These are phyloP conservation scores for Aphrophora alni DNA, from an alignment of 2,888 invertebrate genomes.

Conservation along the genomic window DNA sequence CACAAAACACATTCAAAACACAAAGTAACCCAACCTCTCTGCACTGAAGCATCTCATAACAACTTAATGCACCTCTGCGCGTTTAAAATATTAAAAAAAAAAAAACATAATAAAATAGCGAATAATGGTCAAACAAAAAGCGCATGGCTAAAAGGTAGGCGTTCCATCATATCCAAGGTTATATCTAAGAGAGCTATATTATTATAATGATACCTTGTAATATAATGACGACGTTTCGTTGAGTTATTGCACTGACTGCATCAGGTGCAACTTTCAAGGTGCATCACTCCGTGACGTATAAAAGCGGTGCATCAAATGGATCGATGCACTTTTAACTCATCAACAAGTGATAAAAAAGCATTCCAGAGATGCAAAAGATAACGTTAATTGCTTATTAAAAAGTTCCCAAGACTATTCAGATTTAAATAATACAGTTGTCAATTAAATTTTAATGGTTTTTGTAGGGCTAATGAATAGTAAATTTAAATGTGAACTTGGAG, in stretches of 20 bases:
- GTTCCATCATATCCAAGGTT: background rate
- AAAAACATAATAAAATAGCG: background rate
- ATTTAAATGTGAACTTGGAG: no score
- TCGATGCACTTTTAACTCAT: conserved; percentile 2
- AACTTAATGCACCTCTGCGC: background rate
- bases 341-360: background rate
- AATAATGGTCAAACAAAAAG: background rate
- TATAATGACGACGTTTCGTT: conserved; percentile 37
- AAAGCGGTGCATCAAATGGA: background rate
- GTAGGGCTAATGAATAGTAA: no score
- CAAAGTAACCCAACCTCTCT: no score
- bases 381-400: background rate
- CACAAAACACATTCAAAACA: no score
- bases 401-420: background rate
- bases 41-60: background rate
- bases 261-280: no score
- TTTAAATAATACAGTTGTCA: background rate
- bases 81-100: background rate
- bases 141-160: background rate
- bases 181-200: background rate
- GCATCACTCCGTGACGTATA: background rate
- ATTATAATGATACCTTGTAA: conserved; percentile 32
- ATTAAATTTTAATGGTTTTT: background rate
- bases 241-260: conserved; percentile 32
- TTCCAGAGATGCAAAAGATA: background rate